These are phyloP conservation scores for Sebastes cheni DNA, from an alignment of 2,797 vertebrate species.

Conservation along the genomic window DNA sequence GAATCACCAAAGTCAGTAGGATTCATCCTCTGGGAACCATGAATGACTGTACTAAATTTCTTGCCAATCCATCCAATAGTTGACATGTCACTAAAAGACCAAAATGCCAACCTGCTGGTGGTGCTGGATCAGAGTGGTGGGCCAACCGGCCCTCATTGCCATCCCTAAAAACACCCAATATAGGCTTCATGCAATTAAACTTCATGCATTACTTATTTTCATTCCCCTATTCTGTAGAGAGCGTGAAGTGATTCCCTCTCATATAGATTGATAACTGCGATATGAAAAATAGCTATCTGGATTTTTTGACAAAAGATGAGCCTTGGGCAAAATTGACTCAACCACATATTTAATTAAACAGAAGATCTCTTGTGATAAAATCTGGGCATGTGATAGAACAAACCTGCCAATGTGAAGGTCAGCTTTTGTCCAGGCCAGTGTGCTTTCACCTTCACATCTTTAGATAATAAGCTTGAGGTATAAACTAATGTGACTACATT, in stretches of 20 bases:
- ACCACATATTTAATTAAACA: conserved; percentile 4
- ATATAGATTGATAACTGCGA: not conserved
- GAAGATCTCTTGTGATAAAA: conserved; percentile 30
- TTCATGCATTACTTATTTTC: not conserved
- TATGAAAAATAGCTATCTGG: not conserved
- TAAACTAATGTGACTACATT: conserved; percentile 33
- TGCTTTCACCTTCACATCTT: conserved; percentile 32
- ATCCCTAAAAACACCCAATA: not conserved
- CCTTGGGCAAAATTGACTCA: conserved; percentile 19
- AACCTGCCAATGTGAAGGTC: conserved; percentile 38
- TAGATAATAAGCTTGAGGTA: conserved; percentile 12
- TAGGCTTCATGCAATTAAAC: not conserved
- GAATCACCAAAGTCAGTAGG: not conserved
- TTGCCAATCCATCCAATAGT: not conserved
- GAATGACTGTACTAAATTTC: not conserved
- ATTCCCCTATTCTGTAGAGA: not conserved
- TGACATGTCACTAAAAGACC: not conserved
- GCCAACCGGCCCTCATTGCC: not conserved
- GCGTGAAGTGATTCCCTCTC: not conserved
- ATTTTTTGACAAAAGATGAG: conserved; percentile 7
- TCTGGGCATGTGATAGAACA: conserved; percentile 17
- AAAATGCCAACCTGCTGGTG: too few species aligned
- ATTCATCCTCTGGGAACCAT: not conserved
- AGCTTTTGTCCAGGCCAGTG: conserved; percentile 14
- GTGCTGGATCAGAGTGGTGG: not conserved